Percentiles rank a stretch among this genome's conserved stretches.
These are phyloP conservation scores for Charina bottae DNA, from an alignment of 2,113 vertebrate genomes.

Conservation along the genomic window DNA sequence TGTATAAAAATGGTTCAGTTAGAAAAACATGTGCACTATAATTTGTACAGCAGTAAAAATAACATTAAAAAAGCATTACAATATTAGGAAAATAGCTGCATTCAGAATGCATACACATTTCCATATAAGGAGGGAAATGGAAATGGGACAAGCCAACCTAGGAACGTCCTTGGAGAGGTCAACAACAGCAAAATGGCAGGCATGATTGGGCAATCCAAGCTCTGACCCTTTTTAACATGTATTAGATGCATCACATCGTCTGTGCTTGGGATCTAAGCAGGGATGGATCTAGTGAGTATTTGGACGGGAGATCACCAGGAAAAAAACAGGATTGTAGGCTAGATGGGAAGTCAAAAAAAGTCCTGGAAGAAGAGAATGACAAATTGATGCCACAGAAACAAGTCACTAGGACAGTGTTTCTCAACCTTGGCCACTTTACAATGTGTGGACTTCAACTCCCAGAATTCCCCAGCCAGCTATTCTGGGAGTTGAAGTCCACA, in stretches of 20 bases:
- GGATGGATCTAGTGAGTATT: too few relatives aligned
- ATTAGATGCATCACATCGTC: background rate
- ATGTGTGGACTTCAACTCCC: too few relatives aligned
- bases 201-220: background rate
- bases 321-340: too few relatives aligned
- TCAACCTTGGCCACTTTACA: too few relatives aligned
- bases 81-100: background rate
- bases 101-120: background rate
- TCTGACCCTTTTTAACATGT: background rate
- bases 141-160: background rate
- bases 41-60: background rate
- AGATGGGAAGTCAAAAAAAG: too few relatives aligned
- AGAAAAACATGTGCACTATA: background rate
- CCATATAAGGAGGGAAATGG: background rate
- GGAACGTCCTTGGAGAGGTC: background rate
- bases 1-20: background rate
- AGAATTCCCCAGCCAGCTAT: too few relatives aligned
- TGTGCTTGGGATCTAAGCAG: too few relatives aligned
- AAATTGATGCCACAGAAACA: too few relatives aligned
- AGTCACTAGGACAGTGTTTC: too few relatives aligned
- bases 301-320: too few relatives aligned
- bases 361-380: too few relatives aligned
- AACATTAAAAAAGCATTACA: background rate
- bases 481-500: too few relatives aligned
- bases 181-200: background rate